A percentile compares a stretch with the other conserved stretches of the same genome.
These are phyloP conservation scores for Gambusia yucatana DNA, from an alignment of 2,797 vertebrate genomes.

Conservation along the genomic window DNA sequence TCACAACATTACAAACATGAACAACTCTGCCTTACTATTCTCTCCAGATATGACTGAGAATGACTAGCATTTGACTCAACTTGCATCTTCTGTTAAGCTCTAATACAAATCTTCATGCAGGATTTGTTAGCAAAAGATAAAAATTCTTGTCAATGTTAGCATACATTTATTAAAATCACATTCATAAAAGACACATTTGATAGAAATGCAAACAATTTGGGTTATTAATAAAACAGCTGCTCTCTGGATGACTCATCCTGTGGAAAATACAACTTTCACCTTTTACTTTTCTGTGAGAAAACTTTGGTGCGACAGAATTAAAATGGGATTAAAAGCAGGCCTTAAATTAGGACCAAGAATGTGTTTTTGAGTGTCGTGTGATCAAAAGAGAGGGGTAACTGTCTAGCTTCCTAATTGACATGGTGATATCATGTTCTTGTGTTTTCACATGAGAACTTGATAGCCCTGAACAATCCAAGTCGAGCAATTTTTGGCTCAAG, in stretches of 20 bases:
- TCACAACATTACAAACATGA: not conserved
- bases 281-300: not conserved
- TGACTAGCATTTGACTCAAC: not conserved
- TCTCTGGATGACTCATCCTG: not conserved
- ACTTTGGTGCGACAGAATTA: not conserved
- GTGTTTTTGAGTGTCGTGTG: slow-evolving; percentile 29
- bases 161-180: not conserved
- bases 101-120: not conserved
- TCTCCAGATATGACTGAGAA: not conserved
- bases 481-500: slow-evolving; percentile 77
- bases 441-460: slow-evolving; percentile 78
- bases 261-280: not conserved
- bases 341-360: slow-evolving; percentile 40
- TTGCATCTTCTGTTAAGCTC: not conserved
- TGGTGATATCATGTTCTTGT: slow-evolving; percentile 72
- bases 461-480: slow-evolving; percentile 71
- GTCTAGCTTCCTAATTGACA: slow-evolving; percentile 50
- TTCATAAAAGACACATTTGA: not conserved
- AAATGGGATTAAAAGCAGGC: slow-evolving; percentile 19
- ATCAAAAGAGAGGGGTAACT: slow-evolving; percentile 4
- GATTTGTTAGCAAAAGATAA: not conserved
- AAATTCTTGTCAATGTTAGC: not conserved
- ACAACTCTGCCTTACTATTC: not conserved
- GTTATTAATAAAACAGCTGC: not conserved
- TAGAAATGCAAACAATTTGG: not conserved